These are phyloP conservation scores for Leptinotarsa rubiginosa DNA, from an alignment of 2,888 invertebrate species.

Conservation along the genomic window DNA sequence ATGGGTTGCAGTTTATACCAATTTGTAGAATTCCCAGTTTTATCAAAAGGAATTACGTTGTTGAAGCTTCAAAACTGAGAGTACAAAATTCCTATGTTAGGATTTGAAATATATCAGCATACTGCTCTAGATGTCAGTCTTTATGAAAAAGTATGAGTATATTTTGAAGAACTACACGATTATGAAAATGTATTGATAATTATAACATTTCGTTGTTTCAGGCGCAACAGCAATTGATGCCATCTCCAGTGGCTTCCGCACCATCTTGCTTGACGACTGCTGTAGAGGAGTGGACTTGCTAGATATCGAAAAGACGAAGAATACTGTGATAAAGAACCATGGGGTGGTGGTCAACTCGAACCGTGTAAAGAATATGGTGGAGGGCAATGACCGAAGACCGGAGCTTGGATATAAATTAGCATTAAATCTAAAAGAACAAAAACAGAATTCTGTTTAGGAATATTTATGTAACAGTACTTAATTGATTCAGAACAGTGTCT, in stretches of 20 bases:
- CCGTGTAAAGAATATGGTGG: constrained; percentile 85
- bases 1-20: no score
- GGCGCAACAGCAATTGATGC: constrained; percentile 89
- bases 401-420: constrained; percentile 90
- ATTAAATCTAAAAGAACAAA: constrained; percentile 74
- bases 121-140: no score
- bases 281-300: constrained; percentile 87
- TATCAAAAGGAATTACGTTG: no score
- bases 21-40: no score
- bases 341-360: constrained; percentile 84
- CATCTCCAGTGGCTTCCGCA: constrained; percentile 86
- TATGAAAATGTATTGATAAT: no score
- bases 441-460: constrained; percentile 13
- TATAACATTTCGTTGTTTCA: constrained; percentile 56
- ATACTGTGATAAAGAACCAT: constrained; percentile 77
- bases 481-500: not conserved
- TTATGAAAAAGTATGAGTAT: no score
- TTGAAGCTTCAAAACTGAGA: no score
- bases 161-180: no score
- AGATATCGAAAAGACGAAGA: constrained; percentile 85
- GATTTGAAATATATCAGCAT: no score
- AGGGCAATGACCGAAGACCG: constrained; percentile 85
- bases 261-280: constrained; percentile 89
- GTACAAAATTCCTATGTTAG: no score
- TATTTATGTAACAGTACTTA: not conserved